Percentiles rank a stretch among this genome's conserved stretches.
These are phyloP conservation scores for Takifugu ocellatus DNA, from an alignment of 2,797 vertebrate genomes.

Conservation along the genomic window DNA sequence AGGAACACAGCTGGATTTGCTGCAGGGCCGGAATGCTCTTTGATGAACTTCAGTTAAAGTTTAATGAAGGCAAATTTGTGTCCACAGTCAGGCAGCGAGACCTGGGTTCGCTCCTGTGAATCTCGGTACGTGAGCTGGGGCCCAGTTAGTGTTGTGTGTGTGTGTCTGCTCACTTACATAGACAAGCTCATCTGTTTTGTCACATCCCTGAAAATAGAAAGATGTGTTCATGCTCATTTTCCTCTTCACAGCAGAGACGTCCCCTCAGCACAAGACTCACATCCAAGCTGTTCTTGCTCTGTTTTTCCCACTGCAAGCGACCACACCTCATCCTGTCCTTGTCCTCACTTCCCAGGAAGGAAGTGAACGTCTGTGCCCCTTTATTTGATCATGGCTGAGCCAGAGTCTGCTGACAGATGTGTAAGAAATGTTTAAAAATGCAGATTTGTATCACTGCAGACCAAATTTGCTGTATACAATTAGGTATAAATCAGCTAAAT, in stretches of 20 bases:
- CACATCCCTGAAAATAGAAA: slow-evolving; percentile 2
- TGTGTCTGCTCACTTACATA: background rate
- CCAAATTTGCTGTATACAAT: no score
- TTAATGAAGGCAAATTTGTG: slow-evolving; percentile 45
- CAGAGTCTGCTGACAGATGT: no score
- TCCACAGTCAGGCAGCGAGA: background rate
- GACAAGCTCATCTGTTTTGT: background rate
- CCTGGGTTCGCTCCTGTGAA: slow-evolving; percentile 5
- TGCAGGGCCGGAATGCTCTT: slow-evolving; percentile 46
- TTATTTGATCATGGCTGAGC: no score
- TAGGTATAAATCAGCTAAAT: no score
- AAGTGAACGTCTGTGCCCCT: slow-evolving; percentile 18
- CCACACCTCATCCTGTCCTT: slow-evolving; percentile 36
- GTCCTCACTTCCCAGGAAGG: slow-evolving; percentile 34
- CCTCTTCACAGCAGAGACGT: slow-evolving; percentile 15
- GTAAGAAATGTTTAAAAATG: no score
- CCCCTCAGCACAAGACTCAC: slow-evolving; percentile 5
- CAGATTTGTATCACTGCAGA: no score
- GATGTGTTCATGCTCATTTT: slow-evolving; percentile 10
- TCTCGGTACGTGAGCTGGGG: background rate
- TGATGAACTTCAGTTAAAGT: slow-evolving; percentile 61
- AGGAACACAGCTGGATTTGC: slow-evolving; percentile 53
- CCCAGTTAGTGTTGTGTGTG: slow-evolving; percentile 4
- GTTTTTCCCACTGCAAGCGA: slow-evolving; percentile 22
- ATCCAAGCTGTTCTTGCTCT: slow-evolving; percentile 27